phyloP scores from a whole-genome alignment of 2,113 vertebrate genomes.

The Nothocercus julius region DNA sequence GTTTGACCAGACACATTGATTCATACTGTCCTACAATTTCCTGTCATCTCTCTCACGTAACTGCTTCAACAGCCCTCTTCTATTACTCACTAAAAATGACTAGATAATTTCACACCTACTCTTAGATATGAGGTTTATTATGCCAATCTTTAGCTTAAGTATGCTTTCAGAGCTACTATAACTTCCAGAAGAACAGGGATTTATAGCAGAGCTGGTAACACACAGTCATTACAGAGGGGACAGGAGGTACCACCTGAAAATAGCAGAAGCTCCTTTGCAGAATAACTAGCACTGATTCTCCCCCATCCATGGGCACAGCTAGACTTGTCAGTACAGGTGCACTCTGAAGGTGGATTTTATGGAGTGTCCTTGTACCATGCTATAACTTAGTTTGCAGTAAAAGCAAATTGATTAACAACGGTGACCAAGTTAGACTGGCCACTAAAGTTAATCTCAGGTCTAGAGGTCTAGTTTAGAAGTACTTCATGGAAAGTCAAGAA shows the following conservation, averaged over 20 bases:
- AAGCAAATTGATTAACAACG: neutral
- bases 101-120: neutral
- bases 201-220: constrained; percentile 2
- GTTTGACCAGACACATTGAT: neutral
- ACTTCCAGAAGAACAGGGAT: neutral
- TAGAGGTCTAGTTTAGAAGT: neutral
- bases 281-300: neutral
- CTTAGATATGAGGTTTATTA: neutral
- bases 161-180: neutral
- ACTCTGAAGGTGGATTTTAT: neutral
- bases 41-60: neutral
- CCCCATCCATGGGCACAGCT: neutral
- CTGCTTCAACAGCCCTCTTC: neutral
- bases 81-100: neutral
- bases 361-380: neutral
- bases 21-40: neutral
- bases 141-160: neutral
- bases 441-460: neutral
- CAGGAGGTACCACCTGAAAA: neutral
- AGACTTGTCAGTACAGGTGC: neutral
- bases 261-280: neutral
- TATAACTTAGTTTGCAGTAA: neutral
- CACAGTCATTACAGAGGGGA: neutral
- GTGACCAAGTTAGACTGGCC: neutral
- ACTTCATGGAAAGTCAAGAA: neutral